Evolutionary conservation across 2,113 vertebrate species (phyloP), one percentile per base, ranked within the genome.

Genomic region (Nothocercus nigrocapillus): DNA sequence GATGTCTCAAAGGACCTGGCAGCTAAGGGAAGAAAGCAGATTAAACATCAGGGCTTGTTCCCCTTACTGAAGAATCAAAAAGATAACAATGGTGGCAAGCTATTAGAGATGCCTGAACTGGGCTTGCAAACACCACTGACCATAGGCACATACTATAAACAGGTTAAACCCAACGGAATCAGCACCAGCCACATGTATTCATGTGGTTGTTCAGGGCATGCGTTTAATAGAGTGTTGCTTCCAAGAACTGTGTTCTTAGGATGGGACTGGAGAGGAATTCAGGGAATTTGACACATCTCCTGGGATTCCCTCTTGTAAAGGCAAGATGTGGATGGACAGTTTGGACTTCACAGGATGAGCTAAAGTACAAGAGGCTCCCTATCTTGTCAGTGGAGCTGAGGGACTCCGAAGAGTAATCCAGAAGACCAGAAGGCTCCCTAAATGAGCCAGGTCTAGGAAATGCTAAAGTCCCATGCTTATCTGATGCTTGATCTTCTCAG

Each of bases 221-320:
- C 49, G 7, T 40, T 44, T 2, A 21, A 0, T 0, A 34, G 44
- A 79, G 27, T 8, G 11, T 11, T 38, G 17, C 27, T 70, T 21
- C 81, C 45, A 54, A 25, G 36, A 25, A 28, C 21, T 40, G n/a
- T 47, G 20, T 13, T 69, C 6, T 9, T 44, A 27, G 32, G 27
- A 78, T 32, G 15, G 32, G 56, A 38, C 32, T 75, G 69, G 21
- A 63, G 32, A 2, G 27, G 38, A 14, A 19, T 28, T 72, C 36
- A 49, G 61, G 36, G 81, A 3, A 2, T 5, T 20, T 51, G n/a
- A 36, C 5, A 70, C 4, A 1, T 2, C 84, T 85, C 49, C 54
- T 69, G 38, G 28, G 25, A 76, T 67, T 82, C 5, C 2, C 28
- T 63, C 0, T 0, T 40, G 68, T 40, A 45, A 81, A 30, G 21